phyloP scores from a whole-genome alignment of 2,797 vertebrate genomes.

The Falco columbarius region DNA sequence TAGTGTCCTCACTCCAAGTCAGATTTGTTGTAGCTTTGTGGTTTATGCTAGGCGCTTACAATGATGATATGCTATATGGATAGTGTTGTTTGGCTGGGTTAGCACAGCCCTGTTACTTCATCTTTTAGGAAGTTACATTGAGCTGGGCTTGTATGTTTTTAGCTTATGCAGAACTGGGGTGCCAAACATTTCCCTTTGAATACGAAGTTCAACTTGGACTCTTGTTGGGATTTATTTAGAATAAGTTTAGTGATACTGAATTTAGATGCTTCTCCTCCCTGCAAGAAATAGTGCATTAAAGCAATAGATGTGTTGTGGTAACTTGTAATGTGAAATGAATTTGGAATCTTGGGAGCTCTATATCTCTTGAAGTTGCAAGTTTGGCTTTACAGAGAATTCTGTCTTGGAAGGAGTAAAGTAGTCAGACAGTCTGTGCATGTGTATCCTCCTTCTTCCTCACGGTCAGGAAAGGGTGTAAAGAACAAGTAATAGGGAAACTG shows the following conservation, averaged over 20 bases:
- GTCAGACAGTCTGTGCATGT: neutral
- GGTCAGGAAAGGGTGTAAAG: neutral
- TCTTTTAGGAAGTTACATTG: neutral
- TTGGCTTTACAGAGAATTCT: neutral
- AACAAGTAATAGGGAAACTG: neutral
- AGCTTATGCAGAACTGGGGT: neutral
- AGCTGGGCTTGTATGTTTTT: neutral
- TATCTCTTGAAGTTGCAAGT: neutral
- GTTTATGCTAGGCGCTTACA: neutral
- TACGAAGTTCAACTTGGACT: neutral
- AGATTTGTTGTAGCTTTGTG: neutral
- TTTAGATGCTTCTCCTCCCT: neutral
- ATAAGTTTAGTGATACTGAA: neutral
- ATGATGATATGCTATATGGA: neutral
- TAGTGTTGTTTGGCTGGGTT: neutral
- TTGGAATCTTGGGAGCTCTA: neutral
- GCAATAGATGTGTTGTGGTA: neutral
- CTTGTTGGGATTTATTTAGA: neutral
- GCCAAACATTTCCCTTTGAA: neutral
- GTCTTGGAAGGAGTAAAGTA: neutral
- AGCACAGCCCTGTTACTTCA: neutral
- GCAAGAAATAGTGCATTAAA: neutral
- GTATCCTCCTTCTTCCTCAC: neutral
- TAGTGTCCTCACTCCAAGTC: neutral
- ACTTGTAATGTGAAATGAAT: neutral